These are phyloP conservation scores for Stenolophus ochropezus DNA, from an alignment of 2,888 invertebrate genomes.

Conservation along the genomic window DNA sequence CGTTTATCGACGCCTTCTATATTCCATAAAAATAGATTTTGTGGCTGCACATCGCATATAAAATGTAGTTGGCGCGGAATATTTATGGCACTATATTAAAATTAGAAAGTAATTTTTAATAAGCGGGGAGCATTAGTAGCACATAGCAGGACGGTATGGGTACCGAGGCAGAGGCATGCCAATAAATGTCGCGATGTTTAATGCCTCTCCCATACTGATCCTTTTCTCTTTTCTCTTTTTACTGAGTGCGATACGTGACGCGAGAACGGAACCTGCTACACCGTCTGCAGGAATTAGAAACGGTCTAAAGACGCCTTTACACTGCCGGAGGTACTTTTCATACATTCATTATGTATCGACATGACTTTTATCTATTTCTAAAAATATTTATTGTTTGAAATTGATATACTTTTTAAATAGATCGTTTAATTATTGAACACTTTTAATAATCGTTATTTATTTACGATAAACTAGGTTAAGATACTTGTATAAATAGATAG, in stretches of 20 bases:
- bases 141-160: constrained; percentile 24
- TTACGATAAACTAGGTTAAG: too few relatives aligned
- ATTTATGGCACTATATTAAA: constrained; percentile 65
- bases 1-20: neutral
- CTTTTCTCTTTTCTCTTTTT: constrained; percentile 43
- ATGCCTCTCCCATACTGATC: constrained; percentile 35
- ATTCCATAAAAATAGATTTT: neutral
- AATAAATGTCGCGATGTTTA: constrained; percentile 42
- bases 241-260: constrained; percentile 3
- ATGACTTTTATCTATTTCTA: too few relatives aligned
- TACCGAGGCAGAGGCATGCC: constrained; percentile 5
- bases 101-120: constrained; percentile 65
- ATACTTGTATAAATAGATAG: too few relatives aligned
- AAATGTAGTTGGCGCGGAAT: neutral
- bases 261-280: constrained; percentile 37
- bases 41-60: neutral
- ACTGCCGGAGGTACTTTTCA: neutral
- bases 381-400: too few relatives aligned
- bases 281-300: neutral
- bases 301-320: neutral
- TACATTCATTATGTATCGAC: neutral
- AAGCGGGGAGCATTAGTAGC: constrained; percentile 46
- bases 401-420: too few relatives aligned
- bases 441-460: too few relatives aligned
- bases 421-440: too few relatives aligned